Evolutionary conservation across 2,888 invertebrate genomes (phyloP).

Genomic region (Pollenia griseotomentosa): DNA sequence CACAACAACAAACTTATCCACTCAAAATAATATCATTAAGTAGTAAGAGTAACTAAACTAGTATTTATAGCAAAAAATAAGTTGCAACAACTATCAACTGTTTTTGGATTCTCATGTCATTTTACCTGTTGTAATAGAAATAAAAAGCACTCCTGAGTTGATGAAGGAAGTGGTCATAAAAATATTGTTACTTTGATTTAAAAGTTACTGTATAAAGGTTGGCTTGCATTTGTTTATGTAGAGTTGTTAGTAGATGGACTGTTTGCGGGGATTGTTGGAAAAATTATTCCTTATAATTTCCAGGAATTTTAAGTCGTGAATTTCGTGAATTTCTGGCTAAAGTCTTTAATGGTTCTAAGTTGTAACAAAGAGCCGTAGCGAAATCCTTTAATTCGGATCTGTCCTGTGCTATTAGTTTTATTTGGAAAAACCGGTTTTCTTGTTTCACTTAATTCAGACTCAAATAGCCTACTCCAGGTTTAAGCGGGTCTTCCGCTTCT

Average conservation of each 20-base stretch:
- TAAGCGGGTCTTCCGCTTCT: too few species aligned
- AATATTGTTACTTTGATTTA: constrained; percentile 43
- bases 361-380: too few species aligned
- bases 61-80: constrained; percentile 27
- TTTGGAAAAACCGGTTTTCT: too few species aligned
- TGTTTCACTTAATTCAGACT: too few species aligned
- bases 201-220: neutral
- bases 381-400: too few species aligned
- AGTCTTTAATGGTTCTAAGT: too few species aligned
- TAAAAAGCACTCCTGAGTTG: neutral
- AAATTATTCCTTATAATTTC: neutral
- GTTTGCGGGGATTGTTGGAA: too few species aligned
- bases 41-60: constrained; percentile 28
- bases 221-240: neutral
- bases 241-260: too few species aligned
- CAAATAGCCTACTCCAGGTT: too few species aligned
- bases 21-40: constrained; percentile 41
- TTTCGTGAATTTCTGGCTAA: too few species aligned
- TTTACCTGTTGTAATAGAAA: neutral
- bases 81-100: constrained; percentile 26
- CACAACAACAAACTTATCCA: neutral
- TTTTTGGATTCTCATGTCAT: neutral
- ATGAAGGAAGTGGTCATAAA: neutral
- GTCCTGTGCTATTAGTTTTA: too few species aligned
- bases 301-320: too few species aligned